Conservation (phyloP, 2,888 invertebrate species). For the Sthenelais limicola region DNA sequence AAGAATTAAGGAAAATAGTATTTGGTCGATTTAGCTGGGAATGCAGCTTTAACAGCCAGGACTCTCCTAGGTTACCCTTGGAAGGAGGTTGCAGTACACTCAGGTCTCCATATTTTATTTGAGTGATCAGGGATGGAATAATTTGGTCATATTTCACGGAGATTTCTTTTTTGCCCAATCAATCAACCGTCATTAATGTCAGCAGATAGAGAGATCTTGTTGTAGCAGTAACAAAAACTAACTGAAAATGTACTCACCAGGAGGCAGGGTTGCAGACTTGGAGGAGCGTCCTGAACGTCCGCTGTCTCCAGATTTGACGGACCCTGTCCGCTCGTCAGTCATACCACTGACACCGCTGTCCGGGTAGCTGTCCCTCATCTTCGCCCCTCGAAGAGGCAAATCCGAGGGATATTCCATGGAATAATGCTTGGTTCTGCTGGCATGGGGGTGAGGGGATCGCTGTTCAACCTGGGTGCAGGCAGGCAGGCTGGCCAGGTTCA, state of each 20-base stretch:
- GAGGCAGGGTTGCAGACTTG: conserved; percentile 45
- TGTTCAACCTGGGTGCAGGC: not conserved
- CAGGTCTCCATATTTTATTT: too few species aligned
- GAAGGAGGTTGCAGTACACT: too few species aligned
- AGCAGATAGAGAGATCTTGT: too few species aligned
- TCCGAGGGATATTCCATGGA: conserved; percentile 23
- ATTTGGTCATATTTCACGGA: too few species aligned
- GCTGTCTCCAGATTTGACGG: conserved; percentile 48
- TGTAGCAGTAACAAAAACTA: not conserved
- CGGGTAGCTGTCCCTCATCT: conserved; percentile 60
- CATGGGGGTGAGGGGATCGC: not conserved
- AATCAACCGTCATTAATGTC: too few species aligned
- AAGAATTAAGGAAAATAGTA: too few species aligned
- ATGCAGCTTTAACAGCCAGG: too few species aligned
- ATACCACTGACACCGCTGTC: conserved; percentile 68
- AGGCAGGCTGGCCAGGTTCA: conserved; percentile 6
- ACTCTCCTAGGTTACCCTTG: too few species aligned
- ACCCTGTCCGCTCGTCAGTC: conserved; percentile 49
- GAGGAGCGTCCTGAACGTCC: conserved; percentile 37
- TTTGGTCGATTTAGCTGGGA: too few species aligned
- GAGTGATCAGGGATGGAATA: too few species aligned
- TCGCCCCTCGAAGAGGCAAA: not conserved
- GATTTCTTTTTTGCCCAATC: too few species aligned
- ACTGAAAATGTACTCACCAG: conserved; percentile 40
- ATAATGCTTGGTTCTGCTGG: conserved; percentile 10